Evolutionary conservation across 2,888 invertebrate species (phyloP), one percentile per base, ranked within the genome.

Genomic region (Choreutis nemorana): DNA sequence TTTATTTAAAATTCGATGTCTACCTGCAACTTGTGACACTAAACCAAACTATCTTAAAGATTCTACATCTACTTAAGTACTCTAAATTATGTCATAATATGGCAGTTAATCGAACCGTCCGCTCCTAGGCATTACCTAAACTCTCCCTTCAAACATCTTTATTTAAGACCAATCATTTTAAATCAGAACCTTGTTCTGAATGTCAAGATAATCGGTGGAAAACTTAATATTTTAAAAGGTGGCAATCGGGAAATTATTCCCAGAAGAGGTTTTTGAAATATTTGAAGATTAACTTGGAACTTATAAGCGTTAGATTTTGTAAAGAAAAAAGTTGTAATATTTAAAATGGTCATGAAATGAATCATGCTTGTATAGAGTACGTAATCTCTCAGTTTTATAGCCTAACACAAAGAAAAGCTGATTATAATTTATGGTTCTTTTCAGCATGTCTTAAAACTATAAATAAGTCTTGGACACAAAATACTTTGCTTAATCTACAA

Each of bases 41-140:
- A 26, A 15, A 64, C 65, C 59, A 50, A 70, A 64, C 56, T 68
- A 67, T 46, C 54, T 53, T 58, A 63, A 66, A 64, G 53, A 57
- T 52, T 59, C 68, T 75, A 71, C 43, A 52, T 37, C 72, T 75
- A 75, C 56, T 58, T 60, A 68, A 59, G 61, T 70, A 66, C 50
- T 57, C 65, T 71, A 75, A 70, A 71, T 59, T 78, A 78, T 70
- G 75, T 75, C 64, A 68, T 78, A 78, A 78, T 78, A 78, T 78
- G 77, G 77, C 77, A 78, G 77, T 78, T 75, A 67, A 61, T 65
- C 72, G 71, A 75, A 73, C 70, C 75, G 67, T 70, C 66, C 63
- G 70, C 68, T 61, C n/a, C 64, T 58, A 62, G 67, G 71, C 67
- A 59, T 65, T 53, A 56, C 55, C 51, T n/a, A n/a, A n/a, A n/a